Evolutionary conservation across 2,797 vertebrate genomes (phyloP), one percentile per base, ranked within the genome.

Genomic region (Babyrousa celebensis): DNA sequence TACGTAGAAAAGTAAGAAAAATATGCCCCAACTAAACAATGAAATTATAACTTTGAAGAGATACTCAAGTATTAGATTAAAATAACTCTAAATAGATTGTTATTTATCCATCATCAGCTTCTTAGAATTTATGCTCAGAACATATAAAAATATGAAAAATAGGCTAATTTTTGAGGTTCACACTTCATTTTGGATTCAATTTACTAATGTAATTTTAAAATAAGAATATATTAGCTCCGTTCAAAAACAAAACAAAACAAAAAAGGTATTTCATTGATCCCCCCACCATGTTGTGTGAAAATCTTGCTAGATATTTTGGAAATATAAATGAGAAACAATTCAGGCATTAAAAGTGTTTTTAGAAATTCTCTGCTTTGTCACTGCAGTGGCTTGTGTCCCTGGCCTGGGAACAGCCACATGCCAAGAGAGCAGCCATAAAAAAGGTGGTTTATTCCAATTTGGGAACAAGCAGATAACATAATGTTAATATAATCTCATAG

Each of bases 171-270:
- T 74, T 67, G 85, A 87, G 65, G 14, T 12, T 77, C 27, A 74
- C 29, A 32, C 14, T 96, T 91, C 85, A 95, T 85, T 88, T 80
- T 85, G 48, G 62, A 80, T 89, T 94, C 16, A 80, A 25, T 88
- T 88, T 48, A 88, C 29, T 89, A 91, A 91, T 67, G n/a, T 3
- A 91, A 43, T 89, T 91, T 89, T 43, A 85, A 75, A 91, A 89
- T 25, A 65, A 52, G 43, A 70, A 56, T 67, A 56, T 32, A 11
- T 74, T 84, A 72, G 6, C 67, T 86, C 63, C 25, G 27, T 71
- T 95, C 7, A 9, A 86, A 92, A 88, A 56, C 18, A 48, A 65
- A 88, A 56, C 18, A 48, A 65, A 52, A 72, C 43, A 48, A 48
- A 52, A 72, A 17, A 12, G 29, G 16, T 93, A 68, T 63, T 89